phyloP scores from a whole-genome alignment of 1,140 invertebrate species.

The Whitmania pigra region DNA sequence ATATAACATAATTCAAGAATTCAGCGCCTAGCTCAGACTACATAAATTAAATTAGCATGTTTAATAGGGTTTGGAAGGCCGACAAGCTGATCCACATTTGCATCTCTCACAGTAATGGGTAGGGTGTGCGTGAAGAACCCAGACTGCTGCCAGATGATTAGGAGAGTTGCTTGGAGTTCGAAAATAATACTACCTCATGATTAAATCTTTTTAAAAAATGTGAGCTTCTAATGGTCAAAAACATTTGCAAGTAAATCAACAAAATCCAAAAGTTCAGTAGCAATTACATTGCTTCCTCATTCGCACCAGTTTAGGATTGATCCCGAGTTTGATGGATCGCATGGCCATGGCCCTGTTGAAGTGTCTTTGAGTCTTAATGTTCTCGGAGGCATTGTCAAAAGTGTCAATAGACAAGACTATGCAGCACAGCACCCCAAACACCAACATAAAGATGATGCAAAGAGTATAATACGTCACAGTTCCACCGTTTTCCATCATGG shows the following conservation, averaged over 20 bases:
- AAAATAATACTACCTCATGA: no score
- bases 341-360: slow-evolving; percentile 74
- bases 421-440: slow-evolving; percentile 58
- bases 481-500: slow-evolving; percentile 29
- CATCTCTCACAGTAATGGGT: no score
- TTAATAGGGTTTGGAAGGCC: no score
- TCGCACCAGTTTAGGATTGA: slow-evolving; percentile 42
- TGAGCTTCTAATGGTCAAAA: background rate
- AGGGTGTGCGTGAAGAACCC: no score
- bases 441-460: slow-evolving; percentile 69
- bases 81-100: no score
- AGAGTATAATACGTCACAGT: slow-evolving; percentile 54
- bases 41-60: no score
- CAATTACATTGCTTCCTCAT: slow-evolving; percentile 36
- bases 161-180: no score
- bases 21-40: no score
- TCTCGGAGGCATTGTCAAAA: slow-evolving; percentile 44
- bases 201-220: no score
- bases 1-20: no score
- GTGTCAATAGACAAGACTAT: slow-evolving; percentile 60
- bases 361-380: slow-evolving; percentile 59
- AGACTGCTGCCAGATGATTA: no score
- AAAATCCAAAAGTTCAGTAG: slow-evolving; percentile 8
- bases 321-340: slow-evolving; percentile 54
- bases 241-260: background rate